These are phyloP conservation scores for Porites australiensis DNA, from an alignment of 64 coral and sea anemone genomes.

Conservation along the genomic window DNA sequence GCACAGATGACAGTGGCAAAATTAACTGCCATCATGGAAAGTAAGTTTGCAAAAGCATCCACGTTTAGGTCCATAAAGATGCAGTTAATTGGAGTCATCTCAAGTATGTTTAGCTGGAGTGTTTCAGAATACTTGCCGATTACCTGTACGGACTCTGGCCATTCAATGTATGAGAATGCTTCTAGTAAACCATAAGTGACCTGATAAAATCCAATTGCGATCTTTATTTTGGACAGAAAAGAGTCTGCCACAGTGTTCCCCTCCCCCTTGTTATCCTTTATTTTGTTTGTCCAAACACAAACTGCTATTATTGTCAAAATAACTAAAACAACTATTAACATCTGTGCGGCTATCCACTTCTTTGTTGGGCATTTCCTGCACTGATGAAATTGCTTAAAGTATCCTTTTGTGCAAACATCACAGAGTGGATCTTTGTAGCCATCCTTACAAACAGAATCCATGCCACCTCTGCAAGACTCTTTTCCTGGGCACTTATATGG, in stretches of 20 bases:
- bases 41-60: conserved; percentile 20
- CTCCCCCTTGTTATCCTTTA: neutral
- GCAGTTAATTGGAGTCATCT: conserved; percentile 14
- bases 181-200: neutral
- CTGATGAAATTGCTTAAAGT: neutral
- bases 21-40: conserved; percentile 32
- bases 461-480: neutral
- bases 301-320: neutral
- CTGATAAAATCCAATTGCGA: conserved; percentile 33
- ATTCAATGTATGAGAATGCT: neutral
- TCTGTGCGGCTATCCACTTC: conserved; percentile 3
- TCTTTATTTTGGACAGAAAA: neutral
- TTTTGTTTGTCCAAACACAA: neutral
- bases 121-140: conserved; percentile 22
- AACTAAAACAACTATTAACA: neutral
- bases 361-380: conserved; percentile 23
- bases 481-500: neutral
- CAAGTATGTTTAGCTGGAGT: conserved; percentile 9
- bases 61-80: neutral
- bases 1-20: neutral
- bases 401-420: neutral
- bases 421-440: conserved; percentile 11
- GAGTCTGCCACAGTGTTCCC: neutral
- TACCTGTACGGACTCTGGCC: neutral
- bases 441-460: neutral